phyloP scores from a whole-genome alignment of 1,140 invertebrate genomes.

The Pseudomyrmex flavicornis region DNA sequence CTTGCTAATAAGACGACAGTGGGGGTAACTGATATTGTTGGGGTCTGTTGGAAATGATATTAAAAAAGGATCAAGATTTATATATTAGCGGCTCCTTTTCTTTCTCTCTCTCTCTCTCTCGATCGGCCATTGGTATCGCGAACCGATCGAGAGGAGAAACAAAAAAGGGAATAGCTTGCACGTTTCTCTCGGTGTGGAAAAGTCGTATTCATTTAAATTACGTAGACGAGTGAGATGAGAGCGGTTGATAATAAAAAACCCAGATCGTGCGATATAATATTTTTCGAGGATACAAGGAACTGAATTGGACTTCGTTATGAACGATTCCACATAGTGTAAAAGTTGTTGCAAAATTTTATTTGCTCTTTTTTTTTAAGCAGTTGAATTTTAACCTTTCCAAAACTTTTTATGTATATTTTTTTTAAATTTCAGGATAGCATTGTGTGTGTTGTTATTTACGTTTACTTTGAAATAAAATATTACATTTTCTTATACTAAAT shows the following conservation, averaged over 20 bases:
- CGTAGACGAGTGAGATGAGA: constrained; percentile 49
- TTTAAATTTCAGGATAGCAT: background rate
- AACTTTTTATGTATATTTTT: background rate
- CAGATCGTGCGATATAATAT: constrained; percentile 36
- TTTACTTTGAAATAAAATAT: background rate
- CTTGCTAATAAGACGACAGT: constrained; percentile 67
- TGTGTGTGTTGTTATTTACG: no score
- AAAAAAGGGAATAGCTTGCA: constrained; percentile 46
- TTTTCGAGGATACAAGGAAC: constrained; percentile 32
- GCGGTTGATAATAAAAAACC: constrained; percentile 43
- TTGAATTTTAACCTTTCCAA: background rate
- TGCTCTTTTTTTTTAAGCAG: background rate
- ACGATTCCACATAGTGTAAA: background rate
- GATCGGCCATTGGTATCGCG: constrained; percentile 38
- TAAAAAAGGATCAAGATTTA: constrained; percentile 56
- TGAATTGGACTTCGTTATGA: constrained; percentile 21
- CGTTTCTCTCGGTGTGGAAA: constrained; percentile 44
- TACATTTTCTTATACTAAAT: constrained; percentile 11
- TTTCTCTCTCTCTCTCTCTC: constrained; percentile 9
- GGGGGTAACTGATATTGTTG: constrained; percentile 68
- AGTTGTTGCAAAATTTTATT: background rate
- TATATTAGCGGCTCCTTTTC: constrained; percentile 33
- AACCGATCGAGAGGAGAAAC: constrained; percentile 46
- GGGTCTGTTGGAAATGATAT: constrained; percentile 52
- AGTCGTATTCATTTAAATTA: constrained; percentile 55